These are phyloP conservation scores for Eidolon helvum DNA, from an alignment of 2,113 vertebrate genomes.

Conservation along the genomic window DNA sequence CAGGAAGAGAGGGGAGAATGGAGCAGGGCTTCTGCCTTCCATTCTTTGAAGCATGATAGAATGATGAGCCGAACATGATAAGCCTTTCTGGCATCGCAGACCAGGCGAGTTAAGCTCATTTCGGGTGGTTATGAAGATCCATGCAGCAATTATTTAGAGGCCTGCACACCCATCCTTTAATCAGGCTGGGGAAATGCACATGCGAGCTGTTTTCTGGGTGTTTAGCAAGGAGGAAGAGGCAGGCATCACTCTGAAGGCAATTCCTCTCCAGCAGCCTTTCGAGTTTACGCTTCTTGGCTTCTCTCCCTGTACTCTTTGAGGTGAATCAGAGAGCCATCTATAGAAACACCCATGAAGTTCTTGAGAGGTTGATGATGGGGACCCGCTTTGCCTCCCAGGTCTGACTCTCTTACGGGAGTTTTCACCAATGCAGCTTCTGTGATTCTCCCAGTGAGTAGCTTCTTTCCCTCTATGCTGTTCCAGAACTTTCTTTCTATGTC, in stretches of 20 bases:
- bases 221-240: not conserved
- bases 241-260: not conserved
- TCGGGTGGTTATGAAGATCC: slow-evolving; percentile 54
- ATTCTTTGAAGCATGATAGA: slow-evolving; percentile 41
- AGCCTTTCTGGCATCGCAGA: slow-evolving; percentile 4
- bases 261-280: not conserved
- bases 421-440: not conserved
- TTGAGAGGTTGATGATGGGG: not conserved
- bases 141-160: slow-evolving; percentile 37
- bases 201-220: not conserved
- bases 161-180: not conserved
- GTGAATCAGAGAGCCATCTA: not conserved
- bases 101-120: not conserved
- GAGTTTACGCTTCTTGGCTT: not conserved
- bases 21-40: not conserved
- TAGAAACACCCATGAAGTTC: not conserved
- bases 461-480: not conserved
- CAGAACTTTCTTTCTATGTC: not conserved
- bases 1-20: slow-evolving; percentile 53
- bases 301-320: not conserved
- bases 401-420: not conserved
- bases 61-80: slow-evolving; percentile 43
- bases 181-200: not conserved
- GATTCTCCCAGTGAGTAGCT: not conserved
- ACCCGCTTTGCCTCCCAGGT: not conserved